These are phyloP conservation scores for Phthorimaea operculella DNA, from an alignment of 1,140 invertebrate genomes.

Conservation along the genomic window DNA sequence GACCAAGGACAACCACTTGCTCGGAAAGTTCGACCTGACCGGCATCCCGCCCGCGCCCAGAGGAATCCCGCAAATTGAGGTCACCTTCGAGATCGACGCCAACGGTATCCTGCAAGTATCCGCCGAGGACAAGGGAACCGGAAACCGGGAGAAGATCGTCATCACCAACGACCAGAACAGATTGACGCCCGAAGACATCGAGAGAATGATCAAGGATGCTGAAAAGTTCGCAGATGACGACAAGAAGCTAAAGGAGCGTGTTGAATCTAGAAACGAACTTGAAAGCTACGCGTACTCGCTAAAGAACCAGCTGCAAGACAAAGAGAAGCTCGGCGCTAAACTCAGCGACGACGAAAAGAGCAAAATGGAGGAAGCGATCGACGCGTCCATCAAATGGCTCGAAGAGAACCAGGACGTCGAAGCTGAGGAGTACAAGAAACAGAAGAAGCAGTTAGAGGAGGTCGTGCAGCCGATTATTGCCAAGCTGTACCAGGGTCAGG, in stretches of 20 bases:
- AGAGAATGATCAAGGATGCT: slow-evolving; percentile 98
- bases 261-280: slow-evolving; percentile 94
- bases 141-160: slow-evolving; percentile 98
- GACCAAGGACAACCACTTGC: slow-evolving; percentile 98
- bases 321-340: slow-evolving; percentile 97
- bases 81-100: slow-evolving; percentile 99
- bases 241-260: slow-evolving; percentile 96
- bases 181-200: slow-evolving; percentile 96
- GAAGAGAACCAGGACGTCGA: slow-evolving; percentile 96
- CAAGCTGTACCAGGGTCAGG: slow-evolving; percentile 93
- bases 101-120: slow-evolving; percentile 97
- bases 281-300: slow-evolving; percentile 98
- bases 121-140: slow-evolving; percentile 98
- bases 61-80: slow-evolving; percentile 99
- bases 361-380: slow-evolving; percentile 96
- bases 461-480: slow-evolving; percentile 97
- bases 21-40: slow-evolving; percentile 98
- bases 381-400: slow-evolving; percentile 98
- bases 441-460: slow-evolving; percentile 97
- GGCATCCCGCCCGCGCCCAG: slow-evolving; percentile 97
- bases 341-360: slow-evolving; percentile 90
- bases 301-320: slow-evolving; percentile 97
- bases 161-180: slow-evolving; percentile 99
- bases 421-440: slow-evolving; percentile 92
- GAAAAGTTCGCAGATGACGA: slow-evolving; percentile 99